A percentile compares a stretch with the other conserved stretches of the same genome.
phyloP scores from a whole-genome alignment of 2,888 invertebrate genomes.

The Oeneis ivallda region DNA sequence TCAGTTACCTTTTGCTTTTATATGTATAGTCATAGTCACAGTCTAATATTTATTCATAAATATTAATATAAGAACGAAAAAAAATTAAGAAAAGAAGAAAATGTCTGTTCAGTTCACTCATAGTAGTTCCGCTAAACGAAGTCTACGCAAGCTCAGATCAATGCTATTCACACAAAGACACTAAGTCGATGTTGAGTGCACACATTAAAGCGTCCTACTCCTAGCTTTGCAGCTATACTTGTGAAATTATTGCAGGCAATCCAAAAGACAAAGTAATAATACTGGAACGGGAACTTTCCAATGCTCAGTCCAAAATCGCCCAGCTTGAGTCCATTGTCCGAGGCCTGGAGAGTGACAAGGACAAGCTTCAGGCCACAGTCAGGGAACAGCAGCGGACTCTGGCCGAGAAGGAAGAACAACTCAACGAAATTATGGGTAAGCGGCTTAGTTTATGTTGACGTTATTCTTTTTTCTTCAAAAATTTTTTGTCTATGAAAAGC shows the following conservation, averaged over 20 bases:
- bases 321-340: constrained; percentile 70
- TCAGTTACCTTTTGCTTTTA: no score
- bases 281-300: constrained; percentile 66
- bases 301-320: constrained; percentile 60
- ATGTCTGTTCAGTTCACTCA: no score
- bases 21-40: no score
- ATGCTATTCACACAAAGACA: neutral
- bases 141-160: no score
- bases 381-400: constrained; percentile 79
- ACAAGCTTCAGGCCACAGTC: constrained; percentile 85
- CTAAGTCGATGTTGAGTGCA: neutral
- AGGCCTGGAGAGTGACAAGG: constrained; percentile 83
- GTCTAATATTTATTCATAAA: no score
- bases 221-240: neutral
- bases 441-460: no score
- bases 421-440: constrained; percentile 70
- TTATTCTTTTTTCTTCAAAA: no score
- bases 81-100: no score
- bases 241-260: constrained; percentile 53
- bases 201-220: no score
- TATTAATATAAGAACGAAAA: no score
- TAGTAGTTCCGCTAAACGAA: no score
- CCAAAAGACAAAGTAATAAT: constrained; percentile 71
- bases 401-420: constrained; percentile 67
- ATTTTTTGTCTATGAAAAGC: neutral